These are phyloP conservation scores for Ardeotis arabs DNA, from an alignment of 2,113 vertebrate genomes.

Conservation along the genomic window DNA sequence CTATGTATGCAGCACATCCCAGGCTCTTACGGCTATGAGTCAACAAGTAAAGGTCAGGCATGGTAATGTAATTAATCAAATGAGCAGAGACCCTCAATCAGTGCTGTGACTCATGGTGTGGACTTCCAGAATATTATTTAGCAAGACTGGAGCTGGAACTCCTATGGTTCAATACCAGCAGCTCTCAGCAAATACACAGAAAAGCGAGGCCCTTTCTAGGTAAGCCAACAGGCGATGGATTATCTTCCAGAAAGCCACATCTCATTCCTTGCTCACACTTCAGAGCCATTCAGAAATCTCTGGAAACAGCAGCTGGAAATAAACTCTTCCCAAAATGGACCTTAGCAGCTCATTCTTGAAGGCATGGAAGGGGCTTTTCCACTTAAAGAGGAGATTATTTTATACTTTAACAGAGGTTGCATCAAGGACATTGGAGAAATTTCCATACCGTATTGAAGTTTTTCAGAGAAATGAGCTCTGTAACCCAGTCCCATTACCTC, in stretches of 20 bases:
- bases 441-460: constrained; percentile 23
- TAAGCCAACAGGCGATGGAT: not conserved
- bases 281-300: not conserved
- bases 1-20: not conserved
- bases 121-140: constrained; percentile 6
- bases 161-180: not conserved
- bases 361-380: constrained; percentile 36
- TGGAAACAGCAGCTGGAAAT: constrained; percentile 30
- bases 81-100: not conserved
- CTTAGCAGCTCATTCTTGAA: not conserved
- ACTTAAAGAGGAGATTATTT: constrained; percentile 15
- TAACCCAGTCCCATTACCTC: constrained; percentile 63
- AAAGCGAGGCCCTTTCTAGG: constrained; percentile 19
- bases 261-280: not conserved
- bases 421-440: constrained; percentile 42
- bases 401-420: constrained; percentile 42
- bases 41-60: not conserved
- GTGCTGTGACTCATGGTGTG: not conserved
- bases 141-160: not conserved
- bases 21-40: not conserved
- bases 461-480: constrained; percentile 51
- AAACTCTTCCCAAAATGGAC: constrained; percentile 5
- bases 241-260: not conserved
- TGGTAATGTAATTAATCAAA: constrained; percentile 22
- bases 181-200: not conserved